Base-by-base conservation (phyloP, 2,888 invertebrate species). In the Pharmacophagus antenor region DNA sequence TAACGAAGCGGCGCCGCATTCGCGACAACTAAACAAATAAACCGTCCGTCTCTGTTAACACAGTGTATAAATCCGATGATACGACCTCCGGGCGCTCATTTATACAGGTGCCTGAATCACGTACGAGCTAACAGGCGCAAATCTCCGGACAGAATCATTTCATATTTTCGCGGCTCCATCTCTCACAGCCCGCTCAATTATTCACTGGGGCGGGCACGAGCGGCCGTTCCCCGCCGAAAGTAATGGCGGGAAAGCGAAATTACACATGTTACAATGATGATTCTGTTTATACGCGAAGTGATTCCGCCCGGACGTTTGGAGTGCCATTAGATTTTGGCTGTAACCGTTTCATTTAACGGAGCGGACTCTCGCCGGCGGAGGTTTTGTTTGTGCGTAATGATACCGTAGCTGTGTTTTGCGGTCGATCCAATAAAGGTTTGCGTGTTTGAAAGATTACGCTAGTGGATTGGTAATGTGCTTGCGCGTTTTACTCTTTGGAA, bases 251-350 rank as follows among this genome's bases (percentile, higher is more conserved):
- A 81, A 82, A 76, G 79, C 74, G 79, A 82, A 82, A 84, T 85
- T 85, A 86, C 88, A 85, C 84, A 84, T 85, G 84, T 83, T 79
- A 86, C 86, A 82, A 87, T 86, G 83, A 84, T 85, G 79, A 82
- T 83, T 74, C 76, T 82, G 85, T 85, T 86, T 84, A 82, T 82
- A 76, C 79, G 72, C 62, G 72, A 77, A 75, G 79, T 77, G 80
- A 80, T 84, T 79, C 73, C 66, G 65, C 65, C 75, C 74, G 74
- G 71, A 71, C 71, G 80, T 80, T 81, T 84, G 84, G 80, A 84
- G 82, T 80, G 82, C 76, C 73, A 82, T 83, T 82, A 82, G 83
- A 77, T 80, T 82, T 79, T 73, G 72, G 67, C 67, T 68, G 77
- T 78, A 74, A 83, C 80, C 83, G 80, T 83, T 84, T 82, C 79